phyloP scores from a whole-genome alignment of 2,888 invertebrate species.

The Thysanoteuthis rhombus region DNA sequence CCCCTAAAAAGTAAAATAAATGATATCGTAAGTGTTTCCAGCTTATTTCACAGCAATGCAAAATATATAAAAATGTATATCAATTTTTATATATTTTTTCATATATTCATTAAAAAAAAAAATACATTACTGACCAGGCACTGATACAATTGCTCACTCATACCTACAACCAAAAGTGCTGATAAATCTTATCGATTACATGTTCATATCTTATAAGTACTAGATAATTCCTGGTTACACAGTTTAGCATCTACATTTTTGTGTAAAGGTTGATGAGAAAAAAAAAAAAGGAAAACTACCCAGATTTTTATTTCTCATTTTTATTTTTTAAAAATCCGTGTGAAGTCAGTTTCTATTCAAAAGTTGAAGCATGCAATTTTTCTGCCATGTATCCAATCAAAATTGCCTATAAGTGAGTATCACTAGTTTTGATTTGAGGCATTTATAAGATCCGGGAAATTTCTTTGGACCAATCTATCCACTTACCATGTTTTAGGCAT shows the following conservation, averaged over 20 bases:
- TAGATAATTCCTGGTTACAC: background rate
- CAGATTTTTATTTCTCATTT: background rate
- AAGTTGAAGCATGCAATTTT: background rate
- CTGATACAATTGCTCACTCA: background rate
- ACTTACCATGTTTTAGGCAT: background rate
- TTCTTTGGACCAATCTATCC: background rate
- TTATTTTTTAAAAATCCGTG: background rate
- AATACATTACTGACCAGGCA: background rate
- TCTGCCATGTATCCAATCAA: no score
- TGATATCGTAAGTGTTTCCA: background rate
- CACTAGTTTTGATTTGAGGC: background rate
- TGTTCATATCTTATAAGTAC: background rate
- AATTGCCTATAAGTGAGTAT: background rate
- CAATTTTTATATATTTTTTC: background rate
- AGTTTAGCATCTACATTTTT: background rate
- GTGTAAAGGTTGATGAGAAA: background rate
- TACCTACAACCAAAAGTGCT: background rate
- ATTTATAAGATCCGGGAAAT: background rate
- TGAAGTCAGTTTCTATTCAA: background rate
- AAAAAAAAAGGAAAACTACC: background rate
- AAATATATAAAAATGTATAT: background rate
- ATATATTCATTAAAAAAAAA: no score
- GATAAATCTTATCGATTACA: background rate
- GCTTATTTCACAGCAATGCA: background rate
- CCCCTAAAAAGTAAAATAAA: background rate